Conservation (phyloP, 2,113 vertebrate genomes). For the Polypterus bichir region DNA sequence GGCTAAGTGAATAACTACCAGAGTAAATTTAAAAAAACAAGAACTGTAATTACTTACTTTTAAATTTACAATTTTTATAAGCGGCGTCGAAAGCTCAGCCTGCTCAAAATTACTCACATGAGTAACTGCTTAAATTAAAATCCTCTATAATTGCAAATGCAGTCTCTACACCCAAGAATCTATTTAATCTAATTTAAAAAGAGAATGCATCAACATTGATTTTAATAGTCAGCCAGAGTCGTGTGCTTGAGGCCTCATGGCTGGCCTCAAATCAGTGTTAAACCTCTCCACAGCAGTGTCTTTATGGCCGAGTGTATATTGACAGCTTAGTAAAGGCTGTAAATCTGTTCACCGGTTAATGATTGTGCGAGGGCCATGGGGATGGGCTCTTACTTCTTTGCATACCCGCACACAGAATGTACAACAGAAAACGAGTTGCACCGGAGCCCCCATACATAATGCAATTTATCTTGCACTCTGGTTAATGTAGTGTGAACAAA, state of each 20-base stretch:
- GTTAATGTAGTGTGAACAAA: neutral
- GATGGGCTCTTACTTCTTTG: too few relatives aligned
- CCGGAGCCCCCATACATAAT: too few relatives aligned
- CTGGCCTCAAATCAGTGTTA: neutral
- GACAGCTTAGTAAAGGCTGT: too few relatives aligned
- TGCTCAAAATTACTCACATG: slow-evolving; percentile 31
- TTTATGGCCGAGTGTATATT: too few relatives aligned
- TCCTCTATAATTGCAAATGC: slow-evolving; percentile 25
- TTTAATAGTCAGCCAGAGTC: slow-evolving; percentile 22
- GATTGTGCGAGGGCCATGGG: too few relatives aligned
- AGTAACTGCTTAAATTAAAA: slow-evolving; percentile 39
- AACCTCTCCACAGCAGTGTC: too few relatives aligned
- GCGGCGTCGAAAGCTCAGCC: neutral
- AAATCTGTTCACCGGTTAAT: too few relatives aligned
- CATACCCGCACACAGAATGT: too few relatives aligned
- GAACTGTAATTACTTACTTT: neutral
- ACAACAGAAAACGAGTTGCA: too few relatives aligned
- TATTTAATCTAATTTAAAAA: slow-evolving; percentile 36
- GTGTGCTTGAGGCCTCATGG: slow-evolving; percentile 26
- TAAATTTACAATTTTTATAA: neutral
- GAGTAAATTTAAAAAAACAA: slow-evolving; percentile 4
- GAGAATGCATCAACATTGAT: slow-evolving; percentile 21
- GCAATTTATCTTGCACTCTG: neutral
- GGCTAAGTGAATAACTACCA: slow-evolving; percentile 5
- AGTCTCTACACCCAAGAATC: slow-evolving; percentile 24